phyloP scores from a whole-genome alignment of 2,113 vertebrate genomes.

The Pluvialis apricaria region DNA sequence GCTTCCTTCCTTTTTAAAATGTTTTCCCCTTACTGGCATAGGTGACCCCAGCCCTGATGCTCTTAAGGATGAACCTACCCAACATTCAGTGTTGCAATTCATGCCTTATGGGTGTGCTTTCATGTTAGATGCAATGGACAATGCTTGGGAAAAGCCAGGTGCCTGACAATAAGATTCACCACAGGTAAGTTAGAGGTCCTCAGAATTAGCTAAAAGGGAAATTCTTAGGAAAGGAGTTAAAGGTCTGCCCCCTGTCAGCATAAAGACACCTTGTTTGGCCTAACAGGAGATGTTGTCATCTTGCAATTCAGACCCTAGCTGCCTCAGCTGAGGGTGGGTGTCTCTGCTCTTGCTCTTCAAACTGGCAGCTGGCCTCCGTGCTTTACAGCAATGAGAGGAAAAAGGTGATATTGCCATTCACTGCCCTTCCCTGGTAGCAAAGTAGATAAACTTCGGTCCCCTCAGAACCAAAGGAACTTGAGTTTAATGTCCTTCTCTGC shows the following conservation, averaged over 20 bases:
- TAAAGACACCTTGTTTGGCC: no score
- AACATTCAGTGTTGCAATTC: not conserved
- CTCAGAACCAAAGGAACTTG: not conserved
- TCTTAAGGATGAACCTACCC: not conserved
- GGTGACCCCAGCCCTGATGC: not conserved
- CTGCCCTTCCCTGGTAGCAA: not conserved
- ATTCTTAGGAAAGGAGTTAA: not conserved
- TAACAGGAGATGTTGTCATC: not conserved
- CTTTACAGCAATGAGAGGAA: not conserved
- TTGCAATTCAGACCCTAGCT: not conserved
- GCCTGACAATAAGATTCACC: not conserved
- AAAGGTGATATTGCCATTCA: not conserved
- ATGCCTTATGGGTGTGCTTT: not conserved
- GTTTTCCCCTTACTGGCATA: not conserved
- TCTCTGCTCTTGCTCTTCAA: not conserved
- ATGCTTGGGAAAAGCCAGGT: not conserved
- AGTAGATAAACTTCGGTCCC: not conserved
- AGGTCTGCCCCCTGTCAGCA: not conserved
- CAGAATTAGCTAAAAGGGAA: not conserved
- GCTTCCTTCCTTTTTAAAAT: not conserved
- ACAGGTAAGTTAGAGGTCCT: not conserved
- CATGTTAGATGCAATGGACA: not conserved
- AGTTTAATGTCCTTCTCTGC: not conserved
- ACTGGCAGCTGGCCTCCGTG: not conserved
- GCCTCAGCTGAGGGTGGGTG: not conserved